Base-by-base conservation (phyloP, 2,888 invertebrate species). In the Dendrolimus houi region DNA sequence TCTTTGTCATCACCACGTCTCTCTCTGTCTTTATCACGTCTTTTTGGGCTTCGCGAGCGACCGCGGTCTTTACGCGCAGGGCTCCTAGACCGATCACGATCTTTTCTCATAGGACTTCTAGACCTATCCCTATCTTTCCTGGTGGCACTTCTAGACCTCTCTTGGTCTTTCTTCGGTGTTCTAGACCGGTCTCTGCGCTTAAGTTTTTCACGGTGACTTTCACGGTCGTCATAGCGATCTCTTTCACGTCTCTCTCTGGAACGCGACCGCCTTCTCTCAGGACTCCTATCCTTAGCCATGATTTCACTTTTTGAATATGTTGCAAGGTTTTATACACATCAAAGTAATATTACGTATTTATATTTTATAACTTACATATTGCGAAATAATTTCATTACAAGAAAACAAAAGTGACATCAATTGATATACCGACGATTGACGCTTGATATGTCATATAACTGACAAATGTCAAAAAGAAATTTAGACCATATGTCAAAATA, bases 211-310 rank as follows among this genome's bases (percentile, higher is more conserved):
- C 87, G 77, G 62, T 86, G 75, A 9, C 75, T 62, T n/a, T 90
- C 89, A 8, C 88, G 82, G 1, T 90, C 88, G 54, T 89, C 88
- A 61, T 83, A 70, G 12, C 88, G 85, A 9, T 90, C 89, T 62
- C 83, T 75, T 1, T 90, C 88, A n/a, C 85, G 82, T 59, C 82
- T 77, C 57, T 89, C 89, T 58, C 85, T 75, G 12, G 88, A 87
- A 9, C 87, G 82, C n/a, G 89, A 88, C 54, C 89, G 78, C 17
- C 86, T 79, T 42, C 87, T 78, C 56, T 90, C 90, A 12, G 83
- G 81, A 68, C 82, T 87, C 62, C 87, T 80, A 57, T 89, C 89
- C 55, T 89, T 69, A 52, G 70, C 86, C 90, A 89, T 89, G 42
- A 47, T 59, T 41, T 54, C 14, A 14, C 29, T 12, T 54, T 12